phyloP scores from a whole-genome alignment of 2,888 invertebrate genomes.

The Xanthorhoe spadicearia region DNA sequence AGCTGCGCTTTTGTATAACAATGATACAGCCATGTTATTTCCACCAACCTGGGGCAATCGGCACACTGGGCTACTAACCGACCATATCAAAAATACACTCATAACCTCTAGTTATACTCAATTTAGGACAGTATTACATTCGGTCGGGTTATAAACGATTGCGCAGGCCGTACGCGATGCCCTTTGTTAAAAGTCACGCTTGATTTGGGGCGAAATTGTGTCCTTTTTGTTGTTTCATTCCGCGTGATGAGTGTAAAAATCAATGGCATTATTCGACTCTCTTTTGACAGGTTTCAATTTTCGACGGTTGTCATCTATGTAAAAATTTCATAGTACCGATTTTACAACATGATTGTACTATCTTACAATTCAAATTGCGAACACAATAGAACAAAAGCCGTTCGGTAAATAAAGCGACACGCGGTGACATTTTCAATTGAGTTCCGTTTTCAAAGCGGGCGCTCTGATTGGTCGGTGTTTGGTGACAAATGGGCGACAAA shows the following conservation, averaged over 20 bases:
- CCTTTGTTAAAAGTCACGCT: conserved; percentile 82
- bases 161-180: conserved; percentile 66
- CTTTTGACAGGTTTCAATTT: conserved; percentile 32
- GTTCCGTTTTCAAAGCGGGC: conserved; percentile 65
- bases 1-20: conserved; percentile 83
- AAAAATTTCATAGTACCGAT: conserved; percentile 17
- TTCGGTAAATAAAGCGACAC: conserved; percentile 62
- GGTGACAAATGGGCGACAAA: conserved; percentile 84
- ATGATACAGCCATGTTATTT: conserved; percentile 81
- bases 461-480: conserved; percentile 71
- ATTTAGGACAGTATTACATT: conserved; percentile 48
- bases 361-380: conserved; percentile 39
- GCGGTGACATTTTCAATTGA: conserved; percentile 72
- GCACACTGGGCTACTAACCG: conserved; percentile 64
- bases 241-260: conserved; percentile 77
- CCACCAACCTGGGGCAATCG: conserved; percentile 77
- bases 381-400: conserved; percentile 52
- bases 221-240: conserved; percentile 81
- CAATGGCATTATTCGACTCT: conserved; percentile 57
- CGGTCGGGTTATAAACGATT: conserved; percentile 64
- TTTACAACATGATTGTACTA: conserved; percentile 46
- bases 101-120: conserved; percentile 27
- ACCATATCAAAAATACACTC: conserved; percentile 49
- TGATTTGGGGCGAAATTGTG: conserved; percentile 80
- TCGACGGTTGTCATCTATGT: conserved; percentile 50